Evolutionary conservation across 92 coral and sea anemone species (phyloP).

Genomic region (Meandrina meandrites): DNA sequence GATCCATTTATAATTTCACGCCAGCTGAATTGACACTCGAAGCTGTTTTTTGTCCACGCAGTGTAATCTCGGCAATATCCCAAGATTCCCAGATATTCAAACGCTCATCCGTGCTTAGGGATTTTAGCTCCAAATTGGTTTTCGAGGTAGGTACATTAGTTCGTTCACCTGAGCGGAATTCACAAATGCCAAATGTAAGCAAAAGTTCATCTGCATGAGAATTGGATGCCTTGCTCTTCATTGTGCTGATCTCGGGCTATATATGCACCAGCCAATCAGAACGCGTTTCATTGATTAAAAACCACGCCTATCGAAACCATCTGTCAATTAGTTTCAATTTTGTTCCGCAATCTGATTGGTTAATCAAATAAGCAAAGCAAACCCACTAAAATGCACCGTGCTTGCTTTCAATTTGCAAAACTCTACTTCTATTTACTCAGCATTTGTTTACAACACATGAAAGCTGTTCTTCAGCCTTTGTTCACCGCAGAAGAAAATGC

Average conservation of each 20-base stretch:
- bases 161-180: slow-evolving; percentile 53
- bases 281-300: slow-evolving; percentile 69
- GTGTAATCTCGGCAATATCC: slow-evolving; percentile 2
- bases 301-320: slow-evolving; percentile 93
- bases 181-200: slow-evolving; percentile 65
- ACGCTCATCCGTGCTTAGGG: slow-evolving; percentile 8
- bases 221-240: slow-evolving; percentile 73
- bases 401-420: slow-evolving; percentile 67
- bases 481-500: slow-evolving; percentile 11
- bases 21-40: slow-evolving; percentile 26
- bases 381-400: slow-evolving; percentile 64
- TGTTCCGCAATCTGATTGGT: slow-evolving; percentile 75
- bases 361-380: slow-evolving; percentile 76
- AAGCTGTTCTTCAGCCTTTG: slow-evolving; percentile 49
- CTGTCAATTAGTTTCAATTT: slow-evolving; percentile 89
- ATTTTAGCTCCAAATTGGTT: slow-evolving; percentile 31
- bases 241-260: slow-evolving; percentile 46
- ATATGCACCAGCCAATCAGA: slow-evolving; percentile 78
- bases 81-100: background rate
- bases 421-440: slow-evolving; percentile 70
- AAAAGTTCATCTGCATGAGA: slow-evolving; percentile 71
- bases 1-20: slow-evolving; percentile 17
- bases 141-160: slow-evolving; percentile 11
- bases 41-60: background rate
- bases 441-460: slow-evolving; percentile 61